phyloP scores from a whole-genome alignment of 2,797 vertebrate genomes.

The Limnodromus scolopaceus region DNA sequence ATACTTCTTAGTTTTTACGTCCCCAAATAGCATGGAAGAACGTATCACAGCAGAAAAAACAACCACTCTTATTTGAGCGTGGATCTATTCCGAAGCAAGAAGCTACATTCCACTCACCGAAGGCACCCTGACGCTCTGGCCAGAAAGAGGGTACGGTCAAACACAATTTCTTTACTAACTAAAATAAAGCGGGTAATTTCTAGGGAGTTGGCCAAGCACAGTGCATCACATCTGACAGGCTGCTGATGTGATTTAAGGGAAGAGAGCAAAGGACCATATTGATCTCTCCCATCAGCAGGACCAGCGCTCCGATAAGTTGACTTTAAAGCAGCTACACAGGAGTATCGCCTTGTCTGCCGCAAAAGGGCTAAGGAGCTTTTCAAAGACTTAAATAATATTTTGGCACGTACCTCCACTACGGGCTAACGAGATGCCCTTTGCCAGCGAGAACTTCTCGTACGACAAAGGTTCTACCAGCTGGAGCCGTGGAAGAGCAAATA shows the following conservation, averaged over 20 bases:
- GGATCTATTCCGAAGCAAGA: neutral
- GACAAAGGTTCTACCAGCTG: neutral
- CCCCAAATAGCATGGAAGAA: neutral
- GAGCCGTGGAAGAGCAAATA: neutral
- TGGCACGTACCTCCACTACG: neutral
- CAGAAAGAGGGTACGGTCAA: neutral
- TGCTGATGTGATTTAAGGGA: neutral
- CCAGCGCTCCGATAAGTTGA: neutral
- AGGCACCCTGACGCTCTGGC: neutral
- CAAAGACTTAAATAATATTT: neutral
- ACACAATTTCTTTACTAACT: neutral
- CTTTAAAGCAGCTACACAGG: neutral
- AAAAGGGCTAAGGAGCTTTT: neutral
- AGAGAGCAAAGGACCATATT: neutral
- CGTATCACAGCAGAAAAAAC: neutral
- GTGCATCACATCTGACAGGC: neutral
- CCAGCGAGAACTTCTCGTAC: neutral
- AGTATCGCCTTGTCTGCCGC: neutral
- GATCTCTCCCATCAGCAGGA: conserved; percentile 13
- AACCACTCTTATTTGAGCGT: neutral
- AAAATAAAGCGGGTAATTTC: neutral
- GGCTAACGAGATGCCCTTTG: neutral
- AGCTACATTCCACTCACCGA: neutral
- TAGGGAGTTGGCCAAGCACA: neutral
- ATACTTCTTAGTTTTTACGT: neutral